Evolutionary conservation across 2,888 invertebrate genomes (phyloP), one percentile per base, ranked within the genome.

Genomic region (Eupithecia vulgata): DNA sequence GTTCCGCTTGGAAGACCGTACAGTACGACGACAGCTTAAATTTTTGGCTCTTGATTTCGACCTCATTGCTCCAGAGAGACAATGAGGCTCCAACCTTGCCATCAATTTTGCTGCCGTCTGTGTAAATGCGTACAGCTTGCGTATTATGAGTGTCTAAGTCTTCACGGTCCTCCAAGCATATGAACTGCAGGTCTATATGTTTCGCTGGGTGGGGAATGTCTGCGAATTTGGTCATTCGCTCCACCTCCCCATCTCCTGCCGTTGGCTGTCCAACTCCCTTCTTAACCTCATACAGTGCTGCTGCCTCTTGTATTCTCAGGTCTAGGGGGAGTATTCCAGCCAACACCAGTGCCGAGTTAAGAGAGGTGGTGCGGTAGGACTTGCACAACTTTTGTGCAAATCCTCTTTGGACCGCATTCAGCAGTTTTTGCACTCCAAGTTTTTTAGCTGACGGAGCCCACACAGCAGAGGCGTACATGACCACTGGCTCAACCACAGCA

Each of bases 41-140:
- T 35, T 57, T 57, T 21, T 21, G 61, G 62, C 40, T n/a, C 21
- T 62, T 70, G 17, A 17, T 69, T 40, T 69, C 67, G 25, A 21
- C 10, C 10, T n/a, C 12, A 21, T 25, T 21, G 3, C 1, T 57
- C 57, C 57, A 57, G 7, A 57, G 17, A n/a, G 70, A 57, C 42
- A 68, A 13, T 15, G 73, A 64, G 4, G 73, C 73, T 42, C 73
- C 73, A 4, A 73, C 73, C 13, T 67, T 48, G 1, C 67, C 73
- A 21, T 72, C 74, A 34, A 74, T 42, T 57, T 73, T 76, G 57
- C 71, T 71, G 42, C 70, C 71, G 13, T 77, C 77, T 0, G 71
- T 77, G 37, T 40, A 78, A 0, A 78, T 78, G 0, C 37, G 10
- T 0, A 71, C 61, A 5, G 34, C 66, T 0, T 71, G 57, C 0